Percentiles rank a stretch among this genome's conserved stretches.
These are phyloP conservation scores for Margaritifera margaritifera DNA, from an alignment of 2,888 invertebrate genomes.

Conservation along the genomic window DNA sequence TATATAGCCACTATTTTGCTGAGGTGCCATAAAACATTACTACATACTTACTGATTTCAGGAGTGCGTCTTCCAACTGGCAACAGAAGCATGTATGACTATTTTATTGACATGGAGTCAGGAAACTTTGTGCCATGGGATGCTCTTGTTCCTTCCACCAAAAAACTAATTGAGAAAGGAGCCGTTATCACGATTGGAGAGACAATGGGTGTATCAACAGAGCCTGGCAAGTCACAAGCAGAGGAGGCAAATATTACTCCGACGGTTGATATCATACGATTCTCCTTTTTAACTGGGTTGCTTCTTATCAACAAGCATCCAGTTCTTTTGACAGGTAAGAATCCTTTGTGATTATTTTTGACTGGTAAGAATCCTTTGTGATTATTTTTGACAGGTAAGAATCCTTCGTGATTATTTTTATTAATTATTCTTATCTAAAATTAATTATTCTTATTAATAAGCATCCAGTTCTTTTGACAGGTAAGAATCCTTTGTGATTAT, in stretches of 20 bases:
- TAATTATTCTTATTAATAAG: constrained; percentile 67
- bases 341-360: neutral
- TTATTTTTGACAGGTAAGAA: too few species aligned
- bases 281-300: constrained; percentile 67
- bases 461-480: constrained; percentile 71
- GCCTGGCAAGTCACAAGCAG: constrained; percentile 47
- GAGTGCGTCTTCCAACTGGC: constrained; percentile 70
- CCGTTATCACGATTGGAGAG: constrained; percentile 69
- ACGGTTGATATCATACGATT: constrained; percentile 72
- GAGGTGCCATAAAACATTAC: too few species aligned
- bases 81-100: constrained; percentile 70
- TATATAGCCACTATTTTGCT: too few species aligned
- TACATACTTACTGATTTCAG: constrained; percentile 37
- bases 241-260: constrained; percentile 66
- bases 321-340: constrained; percentile 70
- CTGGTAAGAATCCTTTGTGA: too few species aligned
- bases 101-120: constrained; percentile 72
- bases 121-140: constrained; percentile 71
- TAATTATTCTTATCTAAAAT: too few species aligned
- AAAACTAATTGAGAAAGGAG: constrained; percentile 70
- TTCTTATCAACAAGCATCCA: constrained; percentile 68
- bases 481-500: constrained; percentile 26
- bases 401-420: too few species aligned
- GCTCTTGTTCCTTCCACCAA: constrained; percentile 69
- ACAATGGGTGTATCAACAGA: constrained; percentile 60